phyloP scores from a whole-genome alignment of 2,888 invertebrate genomes.

The Ommatoiulus sabulosus region DNA sequence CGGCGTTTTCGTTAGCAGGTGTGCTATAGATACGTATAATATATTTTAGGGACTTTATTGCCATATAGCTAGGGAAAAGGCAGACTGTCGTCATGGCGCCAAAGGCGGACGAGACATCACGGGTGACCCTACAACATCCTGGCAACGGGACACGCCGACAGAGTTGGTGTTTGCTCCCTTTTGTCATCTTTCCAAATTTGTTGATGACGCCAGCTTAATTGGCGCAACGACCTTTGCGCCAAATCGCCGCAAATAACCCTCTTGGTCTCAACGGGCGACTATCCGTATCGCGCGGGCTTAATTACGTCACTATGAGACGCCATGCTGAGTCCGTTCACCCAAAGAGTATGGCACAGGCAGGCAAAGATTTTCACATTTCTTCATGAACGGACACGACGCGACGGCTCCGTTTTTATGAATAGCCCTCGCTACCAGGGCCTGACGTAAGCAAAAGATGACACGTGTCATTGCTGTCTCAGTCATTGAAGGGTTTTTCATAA shows the following conservation, averaged over 20 bases:
- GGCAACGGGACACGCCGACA: not conserved
- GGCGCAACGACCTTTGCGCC: constrained; percentile 37
- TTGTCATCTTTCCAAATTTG: constrained; percentile 42
- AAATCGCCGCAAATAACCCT: constrained; percentile 1
- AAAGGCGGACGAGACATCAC: not conserved
- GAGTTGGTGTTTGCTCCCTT: not conserved
- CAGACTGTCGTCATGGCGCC: constrained; percentile 45
- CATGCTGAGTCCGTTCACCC: not conserved
- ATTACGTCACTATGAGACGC: constrained; percentile 8
- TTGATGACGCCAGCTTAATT: constrained; percentile 46
- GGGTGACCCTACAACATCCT: not conserved
- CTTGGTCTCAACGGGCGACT: not conserved
- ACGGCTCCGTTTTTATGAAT: not conserved
- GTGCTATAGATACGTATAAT: not conserved
- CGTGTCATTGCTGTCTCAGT: no score
- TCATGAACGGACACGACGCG: no score
- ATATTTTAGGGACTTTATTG: not conserved
- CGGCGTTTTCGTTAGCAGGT: not conserved
- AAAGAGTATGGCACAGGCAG: not conserved
- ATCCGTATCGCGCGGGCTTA: not conserved
- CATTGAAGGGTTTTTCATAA: no score
- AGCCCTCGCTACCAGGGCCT: not conserved
- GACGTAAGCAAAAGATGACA: no score
- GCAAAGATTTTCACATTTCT: no score
- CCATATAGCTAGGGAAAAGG: not conserved